A percentile compares a stretch with the other conserved stretches of the same genome.
phyloP scores from a whole-genome alignment of 2,113 vertebrate genomes.

The Melanostigma gelatinosum region DNA sequence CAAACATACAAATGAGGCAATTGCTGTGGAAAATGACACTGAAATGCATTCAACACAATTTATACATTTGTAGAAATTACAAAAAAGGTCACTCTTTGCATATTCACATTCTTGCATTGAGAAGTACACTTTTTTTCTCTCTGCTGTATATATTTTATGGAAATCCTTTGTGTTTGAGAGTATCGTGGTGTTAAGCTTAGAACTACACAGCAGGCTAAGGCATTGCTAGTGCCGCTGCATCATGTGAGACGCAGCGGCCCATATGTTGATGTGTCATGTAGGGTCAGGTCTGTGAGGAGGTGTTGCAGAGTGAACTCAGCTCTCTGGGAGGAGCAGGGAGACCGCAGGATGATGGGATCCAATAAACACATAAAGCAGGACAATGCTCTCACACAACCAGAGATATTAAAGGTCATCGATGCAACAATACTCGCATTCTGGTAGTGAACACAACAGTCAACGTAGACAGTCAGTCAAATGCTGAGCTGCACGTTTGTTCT shows the following conservation, averaged over 20 bases:
- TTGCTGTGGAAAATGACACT: background rate
- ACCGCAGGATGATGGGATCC: background rate
- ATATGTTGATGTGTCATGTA: background rate
- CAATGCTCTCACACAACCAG: background rate
- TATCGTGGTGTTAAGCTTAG: background rate
- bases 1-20: background rate
- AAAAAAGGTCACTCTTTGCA: conserved; percentile 1
- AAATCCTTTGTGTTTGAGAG: background rate
- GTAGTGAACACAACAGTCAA: background rate
- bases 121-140: background rate
- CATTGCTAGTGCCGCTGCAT: background rate
- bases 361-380: background rate
- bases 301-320: background rate
- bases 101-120: background rate
- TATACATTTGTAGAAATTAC: conserved; percentile 3
- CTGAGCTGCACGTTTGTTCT: too few relatives aligned
- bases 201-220: background rate
- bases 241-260: background rate
- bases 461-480: too few relatives aligned
- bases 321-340: background rate
- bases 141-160: background rate
- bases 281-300: background rate
- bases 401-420: background rate
- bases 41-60: background rate
- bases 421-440: background rate